Percentiles rank a stretch among this genome's conserved stretches.
phyloP scores from a whole-genome alignment of 2,888 invertebrate species.

The Brachypterus glaber region DNA sequence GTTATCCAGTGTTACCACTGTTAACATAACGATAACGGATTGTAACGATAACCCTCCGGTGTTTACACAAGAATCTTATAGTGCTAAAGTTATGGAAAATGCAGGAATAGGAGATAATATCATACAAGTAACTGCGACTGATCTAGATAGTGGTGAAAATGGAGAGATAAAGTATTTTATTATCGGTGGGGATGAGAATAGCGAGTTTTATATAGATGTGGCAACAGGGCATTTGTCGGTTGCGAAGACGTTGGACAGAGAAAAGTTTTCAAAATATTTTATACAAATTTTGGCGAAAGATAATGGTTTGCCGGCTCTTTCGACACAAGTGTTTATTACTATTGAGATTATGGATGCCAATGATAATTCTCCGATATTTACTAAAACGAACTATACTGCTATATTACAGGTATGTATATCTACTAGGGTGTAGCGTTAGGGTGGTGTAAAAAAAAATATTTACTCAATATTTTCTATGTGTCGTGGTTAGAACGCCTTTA shows the following conservation, averaged over 20 bases:
- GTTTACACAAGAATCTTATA: conserved; percentile 69
- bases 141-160: conserved; percentile 74
- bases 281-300: conserved; percentile 77
- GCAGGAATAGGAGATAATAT: conserved; percentile 61
- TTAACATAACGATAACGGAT: conserved; percentile 78
- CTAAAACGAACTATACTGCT: conserved; percentile 66
- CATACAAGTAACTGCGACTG: conserved; percentile 70
- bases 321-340: conserved; percentile 62
- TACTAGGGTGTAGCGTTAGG: neutral
- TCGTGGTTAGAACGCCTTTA: too few relatives aligned
- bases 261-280: conserved; percentile 64
- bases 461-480: too few relatives aligned
- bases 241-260: conserved; percentile 68
- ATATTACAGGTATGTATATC: conserved; percentile 50
- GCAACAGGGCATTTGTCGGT: conserved; percentile 70
- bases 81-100: conserved; percentile 70
- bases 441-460: too few relatives aligned
- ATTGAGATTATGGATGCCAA: conserved; percentile 83
- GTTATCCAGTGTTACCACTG: conserved; percentile 75
- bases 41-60: conserved; percentile 81
- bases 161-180: conserved; percentile 71
- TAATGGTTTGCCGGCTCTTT: conserved; percentile 66
- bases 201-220: conserved; percentile 70
- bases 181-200: conserved; percentile 62
- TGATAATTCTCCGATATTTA: conserved; percentile 83